A percentile compares a stretch with the other conserved stretches of the same genome.
These are phyloP conservation scores for Monoplex corrugatus DNA, from an alignment of 2,888 invertebrate species.

Conservation along the genomic window DNA sequence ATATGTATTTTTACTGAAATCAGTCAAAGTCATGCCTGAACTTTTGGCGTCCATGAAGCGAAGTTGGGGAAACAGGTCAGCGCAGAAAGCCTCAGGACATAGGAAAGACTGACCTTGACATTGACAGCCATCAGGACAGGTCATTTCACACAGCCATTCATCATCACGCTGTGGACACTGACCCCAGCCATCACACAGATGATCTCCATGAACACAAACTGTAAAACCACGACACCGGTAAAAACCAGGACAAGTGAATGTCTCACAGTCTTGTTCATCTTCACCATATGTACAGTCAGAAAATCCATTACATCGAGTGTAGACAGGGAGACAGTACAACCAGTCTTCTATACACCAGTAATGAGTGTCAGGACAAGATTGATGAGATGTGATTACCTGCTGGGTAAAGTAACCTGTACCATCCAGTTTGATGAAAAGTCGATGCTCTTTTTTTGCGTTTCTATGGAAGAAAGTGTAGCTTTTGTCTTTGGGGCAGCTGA, in stretches of 20 bases:
- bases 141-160: background rate
- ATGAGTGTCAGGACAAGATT: conserved; percentile 46
- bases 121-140: conserved; percentile 3
- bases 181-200: conserved; percentile 15
- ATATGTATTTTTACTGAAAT: background rate
- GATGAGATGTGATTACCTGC: background rate
- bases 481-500: background rate
- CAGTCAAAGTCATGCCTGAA: background rate
- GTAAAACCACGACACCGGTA: conserved; percentile 45
- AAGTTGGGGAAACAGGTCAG: background rate
- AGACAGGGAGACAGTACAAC: conserved; percentile 52
- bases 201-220: conserved; percentile 47
- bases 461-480: too few species aligned
- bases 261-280: conserved; percentile 43
- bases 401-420: background rate
- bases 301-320: conserved; percentile 51
- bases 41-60: conserved; percentile 6
- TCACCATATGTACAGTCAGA: conserved; percentile 46
- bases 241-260: conserved; percentile 17
- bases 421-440: conserved; percentile 18
- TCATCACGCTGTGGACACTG: conserved; percentile 28
- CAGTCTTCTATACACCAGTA: conserved; percentile 36
- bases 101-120: conserved; percentile 24
- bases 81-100: background rate
- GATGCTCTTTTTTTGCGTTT: background rate